These are phyloP conservation scores for Galleria mellonella DNA, from an alignment of 1,140 invertebrate species.

Conservation along the genomic window DNA sequence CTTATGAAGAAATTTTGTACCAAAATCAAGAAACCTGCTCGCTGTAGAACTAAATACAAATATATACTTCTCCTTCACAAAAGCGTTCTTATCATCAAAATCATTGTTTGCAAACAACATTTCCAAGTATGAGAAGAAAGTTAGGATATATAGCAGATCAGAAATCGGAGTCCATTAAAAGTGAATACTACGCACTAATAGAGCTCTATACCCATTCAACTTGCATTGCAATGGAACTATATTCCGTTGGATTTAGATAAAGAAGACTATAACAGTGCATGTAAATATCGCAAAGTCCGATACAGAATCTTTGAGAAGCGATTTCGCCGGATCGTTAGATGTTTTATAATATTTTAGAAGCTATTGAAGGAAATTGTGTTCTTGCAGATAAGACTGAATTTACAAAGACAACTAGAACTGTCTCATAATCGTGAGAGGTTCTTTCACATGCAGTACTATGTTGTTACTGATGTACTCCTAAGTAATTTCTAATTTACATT, in stretches of 20 bases:
- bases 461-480: constrained; percentile 34
- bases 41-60: constrained; percentile 64
- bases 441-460: too few species aligned
- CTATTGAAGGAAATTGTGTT: constrained; percentile 3
- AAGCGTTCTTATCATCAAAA: constrained; percentile 67
- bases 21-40: constrained; percentile 61
- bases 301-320: constrained; percentile 28
- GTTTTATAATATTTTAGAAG: neutral
- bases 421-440: too few species aligned
- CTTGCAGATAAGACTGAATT: constrained; percentile 1
- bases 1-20: constrained; percentile 68
- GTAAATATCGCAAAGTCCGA: constrained; percentile 60
- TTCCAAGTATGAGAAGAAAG: constrained; percentile 60
- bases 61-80: constrained; percentile 58
- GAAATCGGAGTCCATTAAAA: constrained; percentile 53
- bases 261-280: constrained; percentile 64
- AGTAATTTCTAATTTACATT: constrained; percentile 17
- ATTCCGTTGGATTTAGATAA: constrained; percentile 54
- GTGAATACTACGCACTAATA: constrained; percentile 59
- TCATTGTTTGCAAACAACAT: constrained; percentile 65
- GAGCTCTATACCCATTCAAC: constrained; percentile 64
- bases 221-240: constrained; percentile 63
- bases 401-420: neutral
- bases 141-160: constrained; percentile 52
- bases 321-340: constrained; percentile 29